A percentile compares a stretch with the other conserved stretches of the same genome.
phyloP scores from a whole-genome alignment of 1,140 invertebrate genomes.

The Thereuonema tuberculata region DNA sequence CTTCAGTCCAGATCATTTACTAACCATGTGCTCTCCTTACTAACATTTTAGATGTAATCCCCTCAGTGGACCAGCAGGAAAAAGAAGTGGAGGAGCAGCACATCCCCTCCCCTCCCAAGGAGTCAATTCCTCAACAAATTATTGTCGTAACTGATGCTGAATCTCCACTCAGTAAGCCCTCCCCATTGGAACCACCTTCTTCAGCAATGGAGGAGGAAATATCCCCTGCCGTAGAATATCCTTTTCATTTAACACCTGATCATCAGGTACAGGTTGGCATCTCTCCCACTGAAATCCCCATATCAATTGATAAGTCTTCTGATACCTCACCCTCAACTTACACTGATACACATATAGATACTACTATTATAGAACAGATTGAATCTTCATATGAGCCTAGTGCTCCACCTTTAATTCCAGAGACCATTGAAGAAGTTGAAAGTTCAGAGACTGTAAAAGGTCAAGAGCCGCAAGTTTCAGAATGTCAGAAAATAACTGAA shows the following conservation, averaged over 20 bases:
- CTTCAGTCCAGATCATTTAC: too few relatives aligned
- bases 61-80: not conserved
- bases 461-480: not conserved
- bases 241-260: not conserved
- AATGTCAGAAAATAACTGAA: not conserved
- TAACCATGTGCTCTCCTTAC: constrained; percentile 9
- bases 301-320: not conserved
- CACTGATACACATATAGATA: not conserved
- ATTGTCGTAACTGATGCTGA: not conserved
- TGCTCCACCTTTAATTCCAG: too few relatives aligned
- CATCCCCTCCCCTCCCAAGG: not conserved
- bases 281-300: not conserved
- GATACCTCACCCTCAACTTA: not conserved
- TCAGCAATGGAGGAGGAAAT: not conserved
- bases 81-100: not conserved
- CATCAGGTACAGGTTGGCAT: constrained; percentile 1
- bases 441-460: not conserved
- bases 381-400: not conserved
- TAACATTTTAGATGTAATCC: constrained; percentile 10
- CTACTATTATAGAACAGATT: not conserved
- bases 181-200: constrained; percentile 6
- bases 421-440: not conserved
- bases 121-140: constrained; percentile 1
- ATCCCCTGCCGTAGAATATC: constrained; percentile 5
- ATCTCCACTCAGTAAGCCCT: constrained; percentile 3